Conservation (phyloP, 2,797 vertebrate species). For the Rhynchotus rufescens region DNA sequence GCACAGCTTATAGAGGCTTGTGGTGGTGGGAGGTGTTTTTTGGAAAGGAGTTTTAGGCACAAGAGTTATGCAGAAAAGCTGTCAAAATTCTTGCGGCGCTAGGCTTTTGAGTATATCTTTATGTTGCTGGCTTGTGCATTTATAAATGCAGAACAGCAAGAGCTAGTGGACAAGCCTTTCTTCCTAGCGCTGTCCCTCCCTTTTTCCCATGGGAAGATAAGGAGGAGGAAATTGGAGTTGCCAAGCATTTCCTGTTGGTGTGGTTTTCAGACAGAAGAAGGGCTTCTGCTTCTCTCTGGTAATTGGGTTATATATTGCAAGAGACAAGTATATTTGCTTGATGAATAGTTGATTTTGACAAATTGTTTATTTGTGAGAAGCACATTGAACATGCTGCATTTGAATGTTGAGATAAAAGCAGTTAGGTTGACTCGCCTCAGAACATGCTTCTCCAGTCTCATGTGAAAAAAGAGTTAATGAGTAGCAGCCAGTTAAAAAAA, state of each 20-base stretch:
- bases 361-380: background rate
- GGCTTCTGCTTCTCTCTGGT: constrained; percentile 10
- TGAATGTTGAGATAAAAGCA: background rate
- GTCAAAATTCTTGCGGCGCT: background rate
- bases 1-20: background rate
- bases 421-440: background rate
- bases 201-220: background rate
- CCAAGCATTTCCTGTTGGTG: background rate
- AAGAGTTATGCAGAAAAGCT: background rate
- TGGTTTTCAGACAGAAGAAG: background rate
- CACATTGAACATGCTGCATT: background rate
- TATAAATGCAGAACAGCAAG: background rate
- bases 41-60: background rate
- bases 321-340: background rate
- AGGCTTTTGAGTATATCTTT: background rate
- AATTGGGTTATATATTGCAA: constrained; percentile 14
- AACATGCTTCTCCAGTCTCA: background rate
- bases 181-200: background rate
- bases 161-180: background rate
- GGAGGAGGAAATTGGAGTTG: background rate
- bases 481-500: constrained; percentile 8
- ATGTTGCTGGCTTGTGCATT: background rate
- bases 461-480: constrained; percentile 18
- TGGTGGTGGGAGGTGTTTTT: rapidly evolving
- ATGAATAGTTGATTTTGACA: constrained; percentile 12